Evolutionary conservation across 2,797 vertebrate genomes (phyloP), one percentile per base, ranked within the genome.

Genomic region (Danio tinwini): DNA sequence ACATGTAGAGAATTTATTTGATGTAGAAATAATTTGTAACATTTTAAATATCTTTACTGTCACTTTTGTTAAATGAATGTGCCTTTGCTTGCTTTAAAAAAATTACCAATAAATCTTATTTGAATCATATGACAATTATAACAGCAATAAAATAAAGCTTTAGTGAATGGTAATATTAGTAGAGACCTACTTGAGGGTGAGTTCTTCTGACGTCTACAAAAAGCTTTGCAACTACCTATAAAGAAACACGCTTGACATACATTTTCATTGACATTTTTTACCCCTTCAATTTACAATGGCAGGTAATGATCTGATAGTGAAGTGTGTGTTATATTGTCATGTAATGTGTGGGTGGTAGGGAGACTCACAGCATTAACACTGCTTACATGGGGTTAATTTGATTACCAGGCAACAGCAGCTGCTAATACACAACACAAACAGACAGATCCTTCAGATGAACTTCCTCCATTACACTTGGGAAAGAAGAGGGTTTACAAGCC

Each of bases 371-470:
- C 76, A 79, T 82, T 78, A 80, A 74, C 81, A 69, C 56, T 19
- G 58, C 63, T 82, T 69, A 77, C 52, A 73, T 42, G 42, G 64
- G 69, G 74, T 74, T 81, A 67, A 74, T 82, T 76, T 71, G 53
- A 84, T 79, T 76, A 81, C 37, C 64, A 17, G 45, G 58, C 68
- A 47, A 53, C 44, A 39, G 76, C 76, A 79, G 68, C 76, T 71
- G 49, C 72, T 59, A 72, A 80, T 50, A n/a, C 39, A 40, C 45
- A 80, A 64, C 45, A 7, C 71, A 72, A 65, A 62, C 37, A 74
- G 71, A 81, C 79, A 40, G 63, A 80, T 67, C 71, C 29, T 52
- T 67, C 45, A 74, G 62, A 55, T 49, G n/a, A 71, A 78, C 16
- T 47, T 65, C 78, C 52, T 65, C 7, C 1, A 55, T 45, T 69